Conservation (phyloP, 2,797 vertebrate species). For the Remorina albescens region DNA sequence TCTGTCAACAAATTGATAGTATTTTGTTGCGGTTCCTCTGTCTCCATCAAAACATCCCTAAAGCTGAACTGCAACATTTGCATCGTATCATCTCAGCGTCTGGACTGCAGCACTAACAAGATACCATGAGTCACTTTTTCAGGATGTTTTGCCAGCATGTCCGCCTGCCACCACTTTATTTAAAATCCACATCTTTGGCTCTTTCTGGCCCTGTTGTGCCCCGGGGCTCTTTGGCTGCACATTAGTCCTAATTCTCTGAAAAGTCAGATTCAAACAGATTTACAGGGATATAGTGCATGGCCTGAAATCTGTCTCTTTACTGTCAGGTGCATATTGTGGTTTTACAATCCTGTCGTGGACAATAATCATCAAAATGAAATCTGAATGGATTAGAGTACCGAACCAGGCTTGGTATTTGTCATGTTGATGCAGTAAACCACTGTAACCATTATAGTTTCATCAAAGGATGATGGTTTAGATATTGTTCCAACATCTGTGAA, state of each 20-base stretch:
- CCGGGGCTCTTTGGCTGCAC: constrained; percentile 25
- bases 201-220: constrained; percentile 33
- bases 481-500: constrained; percentile 10
- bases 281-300: neutral
- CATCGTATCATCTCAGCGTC: constrained; percentile 28
- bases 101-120: constrained; percentile 25
- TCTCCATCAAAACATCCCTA: constrained; percentile 15
- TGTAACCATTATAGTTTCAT: neutral
- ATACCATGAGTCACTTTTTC: neutral
- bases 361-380: constrained; percentile 13
- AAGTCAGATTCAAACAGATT: constrained; percentile 37
- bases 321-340: neutral
- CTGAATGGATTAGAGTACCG: constrained; percentile 15
- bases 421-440: neutral
- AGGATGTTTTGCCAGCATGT: constrained; percentile 12
- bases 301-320: constrained; percentile 7
- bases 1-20: constrained; percentile 3
- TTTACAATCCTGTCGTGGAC: neutral
- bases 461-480: neutral
- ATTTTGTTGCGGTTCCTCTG: constrained; percentile 9
- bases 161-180: constrained; percentile 45
- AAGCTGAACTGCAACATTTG: constrained; percentile 36
- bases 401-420: neutral
- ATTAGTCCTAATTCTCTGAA: neutral
- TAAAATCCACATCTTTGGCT: constrained; percentile 24